These are phyloP conservation scores for Origma solitaria DNA, from an alignment of 2,113 vertebrate genomes.

Conservation along the genomic window DNA sequence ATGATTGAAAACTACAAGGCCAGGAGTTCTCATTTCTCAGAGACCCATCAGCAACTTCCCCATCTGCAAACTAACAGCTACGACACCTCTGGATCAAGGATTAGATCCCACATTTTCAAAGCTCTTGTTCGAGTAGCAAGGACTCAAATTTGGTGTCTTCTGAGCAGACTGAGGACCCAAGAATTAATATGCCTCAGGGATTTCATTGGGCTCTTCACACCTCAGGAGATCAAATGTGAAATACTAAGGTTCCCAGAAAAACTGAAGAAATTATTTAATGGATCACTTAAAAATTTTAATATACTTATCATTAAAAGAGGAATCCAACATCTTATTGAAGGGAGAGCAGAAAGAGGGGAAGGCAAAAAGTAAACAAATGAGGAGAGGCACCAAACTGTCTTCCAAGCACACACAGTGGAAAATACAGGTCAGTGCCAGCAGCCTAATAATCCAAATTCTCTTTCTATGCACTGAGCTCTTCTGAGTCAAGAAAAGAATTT, in stretches of 20 bases:
- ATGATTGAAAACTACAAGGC: neutral
- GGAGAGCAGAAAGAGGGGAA: neutral
- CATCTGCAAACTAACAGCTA: neutral
- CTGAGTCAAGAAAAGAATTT: slow-evolving; percentile 36
- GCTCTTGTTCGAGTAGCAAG: neutral
- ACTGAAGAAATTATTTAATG: neutral
- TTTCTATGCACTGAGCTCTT: neutral
- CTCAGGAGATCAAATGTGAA: neutral
- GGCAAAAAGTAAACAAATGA: neutral
- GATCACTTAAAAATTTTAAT: neutral
- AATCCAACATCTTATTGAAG: neutral
- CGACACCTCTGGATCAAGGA: neutral
- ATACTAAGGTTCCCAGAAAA: neutral
- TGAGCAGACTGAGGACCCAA: neutral
- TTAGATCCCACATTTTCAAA: neutral
- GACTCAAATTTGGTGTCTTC: neutral
- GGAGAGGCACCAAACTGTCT: neutral
- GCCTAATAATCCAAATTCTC: slow-evolving; percentile 2
- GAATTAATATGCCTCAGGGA: neutral
- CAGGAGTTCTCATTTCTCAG: neutral
- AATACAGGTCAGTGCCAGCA: slow-evolving; percentile 16
- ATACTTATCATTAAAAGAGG: neutral
- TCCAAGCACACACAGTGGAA: slow-evolving; percentile 16
- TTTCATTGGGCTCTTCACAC: neutral
- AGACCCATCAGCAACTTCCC: neutral